Conservation (phyloP, 2,113 vertebrate genomes). For the Neodon shergylaensis region DNA sequence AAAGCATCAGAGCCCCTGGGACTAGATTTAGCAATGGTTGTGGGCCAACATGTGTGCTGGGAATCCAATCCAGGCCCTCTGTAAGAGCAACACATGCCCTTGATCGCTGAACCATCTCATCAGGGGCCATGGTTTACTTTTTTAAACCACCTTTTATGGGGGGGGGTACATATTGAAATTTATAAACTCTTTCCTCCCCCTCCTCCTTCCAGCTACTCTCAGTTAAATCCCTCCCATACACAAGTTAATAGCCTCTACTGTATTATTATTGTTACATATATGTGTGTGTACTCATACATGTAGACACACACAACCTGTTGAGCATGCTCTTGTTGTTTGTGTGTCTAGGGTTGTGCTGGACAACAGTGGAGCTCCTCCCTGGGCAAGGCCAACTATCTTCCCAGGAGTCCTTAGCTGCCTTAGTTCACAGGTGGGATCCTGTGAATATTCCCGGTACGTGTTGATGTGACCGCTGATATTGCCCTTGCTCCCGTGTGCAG, state of each 20-base stretch:
- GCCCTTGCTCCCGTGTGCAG: too few species aligned
- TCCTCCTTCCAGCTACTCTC: neutral
- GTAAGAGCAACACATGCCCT: neutral
- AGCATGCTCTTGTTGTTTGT: neutral
- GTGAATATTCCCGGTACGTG: neutral
- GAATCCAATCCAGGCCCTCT: neutral
- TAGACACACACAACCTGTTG: neutral
- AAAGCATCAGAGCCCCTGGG: neutral
- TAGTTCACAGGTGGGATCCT: neutral
- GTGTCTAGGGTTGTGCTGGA: too few species aligned
- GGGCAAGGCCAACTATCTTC: neutral
- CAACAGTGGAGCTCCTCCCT: neutral
- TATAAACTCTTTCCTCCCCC: neutral
- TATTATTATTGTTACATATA: neutral
- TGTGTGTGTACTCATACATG: too few species aligned
- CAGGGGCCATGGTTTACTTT: neutral
- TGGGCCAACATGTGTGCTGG: neutral
- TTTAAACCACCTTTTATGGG: neutral
- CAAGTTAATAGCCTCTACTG: neutral
- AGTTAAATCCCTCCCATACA: neutral
- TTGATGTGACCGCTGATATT: rapidly evolving
- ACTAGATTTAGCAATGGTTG: neutral
- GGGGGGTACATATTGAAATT: neutral
- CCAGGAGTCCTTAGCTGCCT: neutral
- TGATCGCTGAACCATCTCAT: neutral